Evolutionary conservation across 2,113 vertebrate species (phyloP), one percentile per base, ranked within the genome.

Genomic region (Hemichromis elongatus): DNA sequence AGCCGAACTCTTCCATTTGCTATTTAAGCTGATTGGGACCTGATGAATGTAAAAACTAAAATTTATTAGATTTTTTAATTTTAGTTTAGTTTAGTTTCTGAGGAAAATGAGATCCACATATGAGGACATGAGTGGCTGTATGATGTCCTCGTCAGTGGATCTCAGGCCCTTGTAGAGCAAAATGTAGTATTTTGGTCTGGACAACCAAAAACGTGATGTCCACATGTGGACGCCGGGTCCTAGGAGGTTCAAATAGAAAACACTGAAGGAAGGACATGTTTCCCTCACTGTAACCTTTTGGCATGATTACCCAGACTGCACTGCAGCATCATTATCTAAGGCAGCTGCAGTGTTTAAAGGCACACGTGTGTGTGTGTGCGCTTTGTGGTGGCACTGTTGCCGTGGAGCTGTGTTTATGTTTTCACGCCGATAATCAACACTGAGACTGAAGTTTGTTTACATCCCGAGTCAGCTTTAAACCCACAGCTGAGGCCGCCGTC

Each of bases 281-380:
- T 66, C 1, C 35, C 61, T 14, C 63, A 2, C 7, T 2, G 2
- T 24, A 42, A 42, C 35, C n/a, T 9, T 66, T 21, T 70, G 66
- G 13, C 40, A 26, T 70, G 40, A 70, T 16, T 47, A 47, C 40
- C 66, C 40, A 47, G 66, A 73, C 66, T 47, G 66, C 66, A 73
- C 66, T 47, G 40, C 21, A 18, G 0, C 10, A 0, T 16, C 45
- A 70, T 45, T 40, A 11, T 70, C 35, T 66, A 14, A 37, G 2
- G 19, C 33, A 14, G 11, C 35, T 66, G 4, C 5, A 16, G 63
- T 63, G 30, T 63, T 35, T 2, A 35, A 26, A 70, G 37, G 13
- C 37, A 45, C 37, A 42, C 1, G 3, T 0, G 3, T 1, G 3
- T 0, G 3, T 1, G 37, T 70, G 37, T 26, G 40, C 9, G 1